Evolutionary conservation across 2,113 vertebrate species (phyloP).

Genomic region (Psittacara wagleri): DNA sequence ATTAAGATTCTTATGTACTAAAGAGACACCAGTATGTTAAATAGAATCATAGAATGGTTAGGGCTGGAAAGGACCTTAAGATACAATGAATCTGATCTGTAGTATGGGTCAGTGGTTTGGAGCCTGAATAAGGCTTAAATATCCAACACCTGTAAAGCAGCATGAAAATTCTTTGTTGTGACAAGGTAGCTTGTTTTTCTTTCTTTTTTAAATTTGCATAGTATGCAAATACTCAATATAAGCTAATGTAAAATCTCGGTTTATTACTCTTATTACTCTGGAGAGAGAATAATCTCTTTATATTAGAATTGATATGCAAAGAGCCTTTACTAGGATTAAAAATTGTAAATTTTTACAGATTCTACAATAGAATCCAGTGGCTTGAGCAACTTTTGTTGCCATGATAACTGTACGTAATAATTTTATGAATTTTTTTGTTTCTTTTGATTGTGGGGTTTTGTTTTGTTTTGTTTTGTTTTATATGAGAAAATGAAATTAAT

Average conservation of each 20-base stretch:
- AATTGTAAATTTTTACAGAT: not conserved
- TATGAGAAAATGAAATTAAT: not conserved
- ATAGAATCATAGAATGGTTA: not conserved
- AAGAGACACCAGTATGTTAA: not conserved
- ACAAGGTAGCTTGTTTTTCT: not conserved
- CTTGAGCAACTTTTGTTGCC: constrained; percentile 14
- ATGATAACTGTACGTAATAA: not conserved
- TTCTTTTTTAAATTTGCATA: not conserved
- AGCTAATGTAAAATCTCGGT: not conserved
- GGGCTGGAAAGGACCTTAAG: not conserved
- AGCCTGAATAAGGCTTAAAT: not conserved
- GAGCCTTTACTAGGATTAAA: not conserved
- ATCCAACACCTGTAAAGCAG: not conserved
- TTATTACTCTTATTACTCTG: not conserved
- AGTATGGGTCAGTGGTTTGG: not conserved
- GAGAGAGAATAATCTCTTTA: not conserved
- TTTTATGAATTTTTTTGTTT: not conserved
- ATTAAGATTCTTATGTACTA: not conserved
- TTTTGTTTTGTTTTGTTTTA: not conserved
- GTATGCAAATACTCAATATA: not conserved
- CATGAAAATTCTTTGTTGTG: not conserved
- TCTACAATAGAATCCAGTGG: not conserved
- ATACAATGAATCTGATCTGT: not conserved
- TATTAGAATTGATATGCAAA: not conserved
- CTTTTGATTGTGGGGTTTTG: not conserved